Evolutionary conservation across 30 jellyfish, hydroid and myxozoan species (phyloP), one percentile per base, ranked within the genome.

Genomic region (Turritopsis dohrnii): DNA sequence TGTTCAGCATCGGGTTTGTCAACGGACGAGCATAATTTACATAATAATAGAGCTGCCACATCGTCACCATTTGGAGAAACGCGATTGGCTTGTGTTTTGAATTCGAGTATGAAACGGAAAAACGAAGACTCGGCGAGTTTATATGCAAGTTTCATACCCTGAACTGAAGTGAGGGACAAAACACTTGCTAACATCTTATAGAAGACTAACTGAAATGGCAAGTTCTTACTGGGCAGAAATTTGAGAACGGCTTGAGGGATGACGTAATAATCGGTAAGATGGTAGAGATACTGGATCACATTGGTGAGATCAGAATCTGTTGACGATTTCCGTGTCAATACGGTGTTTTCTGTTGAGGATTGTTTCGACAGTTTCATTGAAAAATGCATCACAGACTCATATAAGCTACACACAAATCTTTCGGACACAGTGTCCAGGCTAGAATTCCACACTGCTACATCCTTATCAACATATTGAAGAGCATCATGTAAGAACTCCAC

Each of bases 61-160:
- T 23, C n/a, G 66, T 23, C 69, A 18, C 25, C 71, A 21, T 71
- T 31, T 16, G 21, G 52, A 28, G 90, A 53, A n/a, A 26, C 75
- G 8, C 72, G 71, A 21, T 52, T 24, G 27, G 82, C 52, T 3
- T 77, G 29, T 0, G 86, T 65, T 73, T 90, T 90, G 28, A 90
- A 28, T 18, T 90, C 97, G 20, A 83, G 29, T 22, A 90, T 89
- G 52, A 85, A 53, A n/a, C 86, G 83, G 22, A 90, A 65, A 29
- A 90, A 90, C 0, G 95, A 86, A 0, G 97, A 66, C 69, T 90
- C 89, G 65, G 87, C 83, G 79, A 90, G 28, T 79, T 90, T 90
- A 31, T 74, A 66, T 22, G 97, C 97, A 30, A 90, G 76, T 28
- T 66, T 76, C 17, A 17, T 71, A 21, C 76, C 92, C 4, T 65